Evolutionary conservation across 2,888 invertebrate genomes (phyloP).

Genomic region (Oegoconia quadripuncta): DNA sequence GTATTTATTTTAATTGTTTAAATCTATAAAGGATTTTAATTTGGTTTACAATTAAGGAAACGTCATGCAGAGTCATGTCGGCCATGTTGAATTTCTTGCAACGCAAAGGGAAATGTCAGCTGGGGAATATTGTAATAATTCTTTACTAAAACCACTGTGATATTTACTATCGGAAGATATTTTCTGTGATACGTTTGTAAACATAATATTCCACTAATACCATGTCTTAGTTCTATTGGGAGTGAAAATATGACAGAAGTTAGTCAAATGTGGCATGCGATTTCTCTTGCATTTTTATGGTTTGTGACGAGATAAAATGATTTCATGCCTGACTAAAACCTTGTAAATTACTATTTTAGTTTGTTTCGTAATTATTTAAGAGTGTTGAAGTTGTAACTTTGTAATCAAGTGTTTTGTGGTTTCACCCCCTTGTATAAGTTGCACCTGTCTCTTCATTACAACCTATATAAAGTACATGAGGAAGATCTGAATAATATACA

Average conservation of each 20-base stretch:
- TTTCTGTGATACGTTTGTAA: slow-evolving; percentile 41
- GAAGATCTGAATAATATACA: slow-evolving; percentile 30
- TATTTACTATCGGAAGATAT: slow-evolving; percentile 44
- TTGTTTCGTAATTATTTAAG: slow-evolving; percentile 56
- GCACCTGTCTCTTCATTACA: slow-evolving; percentile 51
- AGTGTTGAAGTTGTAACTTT: slow-evolving; percentile 53
- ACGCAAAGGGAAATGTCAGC: slow-evolving; percentile 79
- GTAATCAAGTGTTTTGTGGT: slow-evolving; percentile 45
- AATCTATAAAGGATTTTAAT: slow-evolving; percentile 11
- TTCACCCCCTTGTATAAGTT: slow-evolving; percentile 35
- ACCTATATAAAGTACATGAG: slow-evolving; percentile 38
- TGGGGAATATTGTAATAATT: slow-evolving; percentile 68
- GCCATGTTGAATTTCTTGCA: slow-evolving; percentile 79
- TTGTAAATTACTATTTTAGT: slow-evolving; percentile 54
- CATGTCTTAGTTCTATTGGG: slow-evolving; percentile 35
- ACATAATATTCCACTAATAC: slow-evolving; percentile 33
- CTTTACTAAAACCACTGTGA: slow-evolving; percentile 57
- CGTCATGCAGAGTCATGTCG: slow-evolving; percentile 68
- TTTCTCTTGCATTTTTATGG: slow-evolving; percentile 76
- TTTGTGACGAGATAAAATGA: slow-evolving; percentile 72
- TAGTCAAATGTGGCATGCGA: slow-evolving; percentile 68
- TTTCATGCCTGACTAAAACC: slow-evolving; percentile 48
- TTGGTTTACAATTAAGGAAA: slow-evolving; percentile 45
- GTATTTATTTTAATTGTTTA: background rate
- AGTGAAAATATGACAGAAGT: slow-evolving; percentile 69